These are phyloP conservation scores for Catotricha subobsoleta DNA, from an alignment of 2,888 invertebrate species.

Conservation along the genomic window DNA sequence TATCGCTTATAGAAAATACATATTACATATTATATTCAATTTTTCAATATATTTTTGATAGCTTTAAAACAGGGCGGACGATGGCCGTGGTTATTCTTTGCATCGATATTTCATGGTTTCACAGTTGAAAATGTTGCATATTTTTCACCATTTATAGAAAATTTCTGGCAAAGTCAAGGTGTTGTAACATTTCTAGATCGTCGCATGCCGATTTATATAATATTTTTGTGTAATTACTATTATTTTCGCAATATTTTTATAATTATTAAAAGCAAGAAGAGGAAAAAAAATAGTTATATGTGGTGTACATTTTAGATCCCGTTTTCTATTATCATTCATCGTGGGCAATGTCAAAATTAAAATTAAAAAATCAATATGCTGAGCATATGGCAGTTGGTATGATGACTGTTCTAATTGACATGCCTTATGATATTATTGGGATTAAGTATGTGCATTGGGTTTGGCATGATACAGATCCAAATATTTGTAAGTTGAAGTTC, in stretches of 20 bases:
- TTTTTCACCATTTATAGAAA: slow-evolving; percentile 53
- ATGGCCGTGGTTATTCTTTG: slow-evolving; percentile 57
- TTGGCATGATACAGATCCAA: slow-evolving; percentile 63
- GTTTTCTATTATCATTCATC: slow-evolving; percentile 42
- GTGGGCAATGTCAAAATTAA: slow-evolving; percentile 36
- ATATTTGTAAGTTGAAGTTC: slow-evolving; percentile 26
- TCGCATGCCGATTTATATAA: slow-evolving; percentile 53
- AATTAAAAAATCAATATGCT: slow-evolving; percentile 34
- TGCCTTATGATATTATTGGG: slow-evolving; percentile 62
- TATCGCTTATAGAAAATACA: neutral
- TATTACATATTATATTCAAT: neutral
- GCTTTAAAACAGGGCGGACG: slow-evolving; percentile 53
- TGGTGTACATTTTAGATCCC: slow-evolving; percentile 34
- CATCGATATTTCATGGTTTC: slow-evolving; percentile 51
- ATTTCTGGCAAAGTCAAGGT: slow-evolving; percentile 70
- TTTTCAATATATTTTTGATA: slow-evolving; percentile 20
- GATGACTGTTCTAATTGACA: slow-evolving; percentile 49
- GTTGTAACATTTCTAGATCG: slow-evolving; percentile 52
- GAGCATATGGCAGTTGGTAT: slow-evolving; percentile 52
- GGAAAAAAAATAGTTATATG: neutral
- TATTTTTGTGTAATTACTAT: slow-evolving; percentile 44
- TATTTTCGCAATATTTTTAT: neutral
- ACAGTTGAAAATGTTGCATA: slow-evolving; percentile 53
- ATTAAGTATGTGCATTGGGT: slow-evolving; percentile 68
- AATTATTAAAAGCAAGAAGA: neutral